Conservation (phyloP, 2,888 invertebrate species). For the Hofmannophila pseudospretella region DNA sequence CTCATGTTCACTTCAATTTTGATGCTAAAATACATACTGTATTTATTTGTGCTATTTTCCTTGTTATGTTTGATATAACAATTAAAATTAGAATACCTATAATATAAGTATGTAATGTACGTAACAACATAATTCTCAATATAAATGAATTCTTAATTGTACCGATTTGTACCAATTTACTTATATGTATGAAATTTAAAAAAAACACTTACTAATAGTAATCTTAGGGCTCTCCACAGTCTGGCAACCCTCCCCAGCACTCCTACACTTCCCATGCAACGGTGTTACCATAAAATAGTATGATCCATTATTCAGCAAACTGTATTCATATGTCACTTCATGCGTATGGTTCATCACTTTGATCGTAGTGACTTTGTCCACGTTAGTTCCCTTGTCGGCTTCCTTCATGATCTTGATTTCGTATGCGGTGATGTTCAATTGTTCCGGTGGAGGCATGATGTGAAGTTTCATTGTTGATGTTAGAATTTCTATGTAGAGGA, state of each 20-base stretch:
- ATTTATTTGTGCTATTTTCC: no score
- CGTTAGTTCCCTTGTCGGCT: constrained; percentile 29
- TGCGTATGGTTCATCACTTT: constrained; percentile 30
- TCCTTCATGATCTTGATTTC: constrained; percentile 43
- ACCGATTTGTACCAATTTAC: no score
- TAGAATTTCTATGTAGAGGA: constrained; percentile 62
- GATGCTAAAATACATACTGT: no score
- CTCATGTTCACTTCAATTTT: no score
- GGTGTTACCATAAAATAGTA: constrained; percentile 59
- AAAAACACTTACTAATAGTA: constrained; percentile 50
- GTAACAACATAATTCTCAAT: no score
- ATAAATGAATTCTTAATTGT: no score
- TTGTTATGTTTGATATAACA: no score
- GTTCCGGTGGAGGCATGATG: constrained; percentile 51
- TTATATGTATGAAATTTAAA: no score
- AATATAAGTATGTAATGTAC: no score
- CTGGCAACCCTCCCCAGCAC: constrained; percentile 31
- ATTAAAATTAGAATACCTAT: no score
- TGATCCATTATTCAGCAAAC: constrained; percentile 43
- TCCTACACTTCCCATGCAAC: constrained; percentile 38
- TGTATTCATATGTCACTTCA: constrained; percentile 53
- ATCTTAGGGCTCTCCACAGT: constrained; percentile 56
- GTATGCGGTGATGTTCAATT: constrained; percentile 45
- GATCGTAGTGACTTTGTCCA: constrained; percentile 22
- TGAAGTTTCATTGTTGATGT: constrained; percentile 48